These are phyloP conservation scores for Corythornis cristatus DNA, from an alignment of 2,113 vertebrate genomes.

Conservation along the genomic window DNA sequence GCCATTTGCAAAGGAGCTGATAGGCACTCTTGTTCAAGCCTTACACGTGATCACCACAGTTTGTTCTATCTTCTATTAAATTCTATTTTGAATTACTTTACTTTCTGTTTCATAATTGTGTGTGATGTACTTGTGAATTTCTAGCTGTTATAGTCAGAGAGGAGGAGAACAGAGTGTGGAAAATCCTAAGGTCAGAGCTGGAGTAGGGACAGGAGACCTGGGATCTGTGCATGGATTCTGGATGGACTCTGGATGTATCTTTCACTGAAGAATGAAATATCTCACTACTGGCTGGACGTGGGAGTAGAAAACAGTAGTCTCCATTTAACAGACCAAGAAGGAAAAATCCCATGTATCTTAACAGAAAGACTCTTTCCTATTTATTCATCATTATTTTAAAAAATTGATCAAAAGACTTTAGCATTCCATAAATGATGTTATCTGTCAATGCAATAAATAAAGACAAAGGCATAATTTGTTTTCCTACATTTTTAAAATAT, in stretches of 20 bases:
- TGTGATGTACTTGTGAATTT: background rate
- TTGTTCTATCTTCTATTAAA: background rate
- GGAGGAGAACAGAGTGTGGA: background rate
- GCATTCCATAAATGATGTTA: background rate
- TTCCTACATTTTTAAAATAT: background rate
- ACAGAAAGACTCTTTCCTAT: background rate
- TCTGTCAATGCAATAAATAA: background rate
- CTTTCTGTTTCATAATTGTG: background rate
- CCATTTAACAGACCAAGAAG: background rate
- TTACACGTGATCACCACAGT: background rate
- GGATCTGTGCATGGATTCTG: background rate
- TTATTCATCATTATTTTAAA: background rate
- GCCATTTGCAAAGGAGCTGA: background rate
- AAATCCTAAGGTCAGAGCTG: background rate
- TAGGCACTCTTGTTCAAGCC: background rate
- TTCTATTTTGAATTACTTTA: background rate
- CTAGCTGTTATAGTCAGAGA: background rate
- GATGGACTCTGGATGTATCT: accelerated
- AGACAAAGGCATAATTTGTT: background rate
- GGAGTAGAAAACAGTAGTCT: background rate
- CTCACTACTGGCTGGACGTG: background rate
- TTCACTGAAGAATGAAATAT: background rate
- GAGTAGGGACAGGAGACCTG: background rate
- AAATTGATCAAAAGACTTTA: background rate
- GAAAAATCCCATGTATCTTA: background rate